phyloP scores from a whole-genome alignment of 2,888 invertebrate species.

The Eledone cirrhosa region DNA sequence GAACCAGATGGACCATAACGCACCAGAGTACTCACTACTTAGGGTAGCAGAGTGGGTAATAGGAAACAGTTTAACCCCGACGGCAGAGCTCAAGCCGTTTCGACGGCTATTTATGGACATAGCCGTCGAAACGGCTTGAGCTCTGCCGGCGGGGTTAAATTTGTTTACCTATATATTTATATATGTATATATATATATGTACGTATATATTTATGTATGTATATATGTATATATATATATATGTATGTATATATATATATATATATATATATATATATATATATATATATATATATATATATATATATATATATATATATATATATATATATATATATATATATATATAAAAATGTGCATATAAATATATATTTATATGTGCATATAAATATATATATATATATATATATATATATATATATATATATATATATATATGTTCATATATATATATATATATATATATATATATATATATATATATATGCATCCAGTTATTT shows the following conservation, averaged over 20 bases:
- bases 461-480: slow-evolving; percentile 6
- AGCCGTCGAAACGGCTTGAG: no score
- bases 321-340: background rate
- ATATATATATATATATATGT: background rate
- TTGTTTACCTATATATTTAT: background rate
- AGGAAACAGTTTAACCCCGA: no score
- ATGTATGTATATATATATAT: background rate
- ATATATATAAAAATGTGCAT: background rate
- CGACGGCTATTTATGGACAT: no score
- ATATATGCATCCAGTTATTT: background rate
- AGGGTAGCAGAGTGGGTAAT: no score
- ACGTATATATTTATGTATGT: background rate
- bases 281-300: background rate
- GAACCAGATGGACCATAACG: no score
- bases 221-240: background rate
- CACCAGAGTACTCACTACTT: no score
- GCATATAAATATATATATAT: background rate
- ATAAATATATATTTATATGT: background rate
- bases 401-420: background rate
- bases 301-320: background rate
- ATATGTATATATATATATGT: background rate
- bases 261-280: background rate
- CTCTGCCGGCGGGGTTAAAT: background rate
- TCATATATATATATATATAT: slow-evolving; percentile 2
- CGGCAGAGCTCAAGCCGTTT: no score